Conservation (phyloP, 2,113 vertebrate genomes). For the Tympanuchus pallidicinctus region DNA sequence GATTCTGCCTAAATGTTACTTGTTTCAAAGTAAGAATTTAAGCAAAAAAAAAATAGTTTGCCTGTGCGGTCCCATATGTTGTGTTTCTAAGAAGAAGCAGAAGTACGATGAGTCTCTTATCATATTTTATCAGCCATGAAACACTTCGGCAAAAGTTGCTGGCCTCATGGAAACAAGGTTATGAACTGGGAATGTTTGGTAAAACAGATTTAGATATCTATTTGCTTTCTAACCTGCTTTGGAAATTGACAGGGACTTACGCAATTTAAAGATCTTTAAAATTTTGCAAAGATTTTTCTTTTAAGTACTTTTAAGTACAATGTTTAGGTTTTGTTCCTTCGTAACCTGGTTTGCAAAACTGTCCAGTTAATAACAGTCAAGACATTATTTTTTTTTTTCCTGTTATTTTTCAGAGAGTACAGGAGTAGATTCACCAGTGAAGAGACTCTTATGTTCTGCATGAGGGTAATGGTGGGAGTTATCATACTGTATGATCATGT, state of each 20-base stretch:
- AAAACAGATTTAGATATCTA: neutral
- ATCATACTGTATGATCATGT: conserved; percentile 98
- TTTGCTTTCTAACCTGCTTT: neutral
- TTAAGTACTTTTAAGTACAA: neutral
- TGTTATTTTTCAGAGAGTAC: conserved; percentile 86
- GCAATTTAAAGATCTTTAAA: neutral
- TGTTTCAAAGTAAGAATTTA: neutral
- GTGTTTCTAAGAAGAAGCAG: neutral
- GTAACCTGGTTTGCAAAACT: neutral
- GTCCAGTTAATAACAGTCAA: neutral
- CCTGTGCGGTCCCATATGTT: neutral
- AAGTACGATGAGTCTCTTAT: neutral
- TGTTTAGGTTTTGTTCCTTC: neutral
- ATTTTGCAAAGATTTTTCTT: neutral
- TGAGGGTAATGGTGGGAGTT: conserved; percentile 98
- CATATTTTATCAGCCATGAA: conserved; percentile 24
- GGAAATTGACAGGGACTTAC: neutral
- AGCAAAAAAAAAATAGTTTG: neutral
- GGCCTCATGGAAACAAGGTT: neutral
- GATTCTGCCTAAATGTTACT: neutral
- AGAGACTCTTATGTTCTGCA: conserved; percentile 96
- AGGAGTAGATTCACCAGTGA: conserved; percentile 95
- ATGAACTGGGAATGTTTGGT: neutral
- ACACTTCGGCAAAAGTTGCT: conserved; percentile 47
- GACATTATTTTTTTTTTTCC: neutral